phyloP scores from a whole-genome alignment of 2,888 invertebrate species.

The Sphecodes monilicornis region DNA sequence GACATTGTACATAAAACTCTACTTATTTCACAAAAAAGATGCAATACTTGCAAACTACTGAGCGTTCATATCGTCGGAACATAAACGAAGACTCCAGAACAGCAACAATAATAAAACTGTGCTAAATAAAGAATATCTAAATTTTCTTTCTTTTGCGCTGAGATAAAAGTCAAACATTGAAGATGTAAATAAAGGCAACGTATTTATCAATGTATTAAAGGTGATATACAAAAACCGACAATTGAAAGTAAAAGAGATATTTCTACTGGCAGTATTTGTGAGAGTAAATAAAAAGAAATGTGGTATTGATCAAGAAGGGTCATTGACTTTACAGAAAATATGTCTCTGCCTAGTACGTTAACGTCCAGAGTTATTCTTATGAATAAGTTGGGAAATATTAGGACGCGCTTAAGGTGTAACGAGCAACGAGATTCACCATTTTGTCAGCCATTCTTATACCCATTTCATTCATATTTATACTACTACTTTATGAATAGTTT shows the following conservation, averaged over 20 bases:
- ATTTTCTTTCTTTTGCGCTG: not conserved
- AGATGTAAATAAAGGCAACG: not conserved
- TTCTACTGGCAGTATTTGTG: not conserved
- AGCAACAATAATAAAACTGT: not conserved
- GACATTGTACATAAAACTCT: not conserved
- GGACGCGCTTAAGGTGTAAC: too few species aligned
- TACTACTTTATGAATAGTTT: too few species aligned
- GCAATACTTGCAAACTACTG: not conserved
- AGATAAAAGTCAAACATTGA: not conserved
- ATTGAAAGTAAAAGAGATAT: not conserved
- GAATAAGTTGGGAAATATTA: conserved; percentile 6
- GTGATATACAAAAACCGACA: not conserved
- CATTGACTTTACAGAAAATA: not conserved
- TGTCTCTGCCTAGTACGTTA: not conserved
- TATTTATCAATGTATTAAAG: not conserved
- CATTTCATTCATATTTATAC: too few species aligned
- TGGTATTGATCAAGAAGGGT: not conserved
- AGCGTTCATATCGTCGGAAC: not conserved
- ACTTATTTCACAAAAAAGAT: not conserved
- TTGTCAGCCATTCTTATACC: too few species aligned
- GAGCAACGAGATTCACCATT: too few species aligned
- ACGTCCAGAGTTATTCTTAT: conserved; percentile 2
- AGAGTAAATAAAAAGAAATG: conserved; percentile 2
- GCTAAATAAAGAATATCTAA: too few species aligned
- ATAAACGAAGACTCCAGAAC: not conserved